Evolutionary conservation across 2,888 invertebrate species (phyloP).

Genomic region (Pseudanteris insignis): DNA sequence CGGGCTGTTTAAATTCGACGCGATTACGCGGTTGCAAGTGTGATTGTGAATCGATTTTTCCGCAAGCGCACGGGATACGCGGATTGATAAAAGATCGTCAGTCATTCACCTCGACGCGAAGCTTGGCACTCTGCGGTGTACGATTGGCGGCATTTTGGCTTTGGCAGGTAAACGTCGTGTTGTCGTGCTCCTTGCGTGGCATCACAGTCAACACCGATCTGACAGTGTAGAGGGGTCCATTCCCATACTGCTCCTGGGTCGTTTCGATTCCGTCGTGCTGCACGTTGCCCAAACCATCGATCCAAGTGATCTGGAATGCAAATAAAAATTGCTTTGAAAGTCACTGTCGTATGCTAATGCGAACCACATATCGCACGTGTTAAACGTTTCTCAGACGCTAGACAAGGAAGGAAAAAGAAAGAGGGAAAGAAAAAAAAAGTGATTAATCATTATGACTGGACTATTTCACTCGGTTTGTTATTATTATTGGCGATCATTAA

Average conservation of each 20-base stretch:
- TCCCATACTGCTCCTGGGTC: conserved; percentile 79
- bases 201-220: conserved; percentile 84
- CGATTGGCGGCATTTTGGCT: conserved; percentile 92
- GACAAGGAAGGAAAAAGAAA: too few relatives aligned
- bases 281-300: conserved; percentile 87
- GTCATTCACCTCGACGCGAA: conserved; percentile 78
- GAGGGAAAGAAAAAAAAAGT: neutral
- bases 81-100: conserved; percentile 33
- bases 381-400: neutral
- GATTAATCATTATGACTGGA: neutral
- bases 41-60: conserved; percentile 27
- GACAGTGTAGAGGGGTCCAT: conserved; percentile 85
- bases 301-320: conserved; percentile 83
- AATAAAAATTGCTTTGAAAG: conserved; percentile 37
- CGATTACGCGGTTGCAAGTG: conserved; percentile 20
- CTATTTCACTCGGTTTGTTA: too few relatives aligned
- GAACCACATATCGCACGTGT: conserved; percentile 10
- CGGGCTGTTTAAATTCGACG: too few relatives aligned
- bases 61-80: conserved; percentile 10
- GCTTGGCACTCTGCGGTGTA: conserved; percentile 81
- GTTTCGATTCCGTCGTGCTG: conserved; percentile 83
- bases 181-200: conserved; percentile 88
- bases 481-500: too few relatives aligned
- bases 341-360: conserved; percentile 34
- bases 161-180: conserved; percentile 90